Evolutionary conservation across 2,113 vertebrate genomes (phyloP), one percentile per base, ranked within the genome.

Genomic region (Aythya baeri): DNA sequence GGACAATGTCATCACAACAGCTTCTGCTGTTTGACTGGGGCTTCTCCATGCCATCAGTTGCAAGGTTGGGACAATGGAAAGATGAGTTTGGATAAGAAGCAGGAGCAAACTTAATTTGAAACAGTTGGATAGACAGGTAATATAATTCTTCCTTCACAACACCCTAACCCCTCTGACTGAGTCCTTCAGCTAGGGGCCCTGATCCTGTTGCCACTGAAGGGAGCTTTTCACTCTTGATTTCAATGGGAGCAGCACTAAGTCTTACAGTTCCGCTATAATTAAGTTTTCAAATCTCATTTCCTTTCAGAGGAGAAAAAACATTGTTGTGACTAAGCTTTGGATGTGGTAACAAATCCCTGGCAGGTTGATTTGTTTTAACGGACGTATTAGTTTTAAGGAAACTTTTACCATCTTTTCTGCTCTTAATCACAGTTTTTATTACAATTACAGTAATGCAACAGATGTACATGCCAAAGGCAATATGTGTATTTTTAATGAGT

Each of bases 281-380:
- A 96, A 90, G 38, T 92, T 97, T 97, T 97, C 91, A 94, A 94
- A 95, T 94, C 95, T 95, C 93, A 97, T 97, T 97, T 97, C 96
- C 96, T 97, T 95, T 77, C 73, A 95, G 86, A 94, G 83, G 78
- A 97, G 93, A 97, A 92, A 97, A 97, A 97, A 97, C 96, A 96
- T 96, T 96, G 96, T 97, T 96, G 96, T 97, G 97, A 97, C 96
- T 97, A 97, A 97, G 92, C 85, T 95, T 91, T 93, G 95, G 97
- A 97, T 96, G 91, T 94, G 73, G 97, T 89, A 97, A 97, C 93
- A 90, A 96, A 96, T 95, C 96, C 96, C 95, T 97, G 97, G 97
- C 97, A 97, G 89, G 88, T 96, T 91, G 85, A 89, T 90, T 94
- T 97, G 93, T 97, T 96, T 96, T 94, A 97, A 93, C 92, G 80